Evolutionary conservation across 2,888 invertebrate genomes (phyloP).

Genomic region (Eupithecia pulchellata): DNA sequence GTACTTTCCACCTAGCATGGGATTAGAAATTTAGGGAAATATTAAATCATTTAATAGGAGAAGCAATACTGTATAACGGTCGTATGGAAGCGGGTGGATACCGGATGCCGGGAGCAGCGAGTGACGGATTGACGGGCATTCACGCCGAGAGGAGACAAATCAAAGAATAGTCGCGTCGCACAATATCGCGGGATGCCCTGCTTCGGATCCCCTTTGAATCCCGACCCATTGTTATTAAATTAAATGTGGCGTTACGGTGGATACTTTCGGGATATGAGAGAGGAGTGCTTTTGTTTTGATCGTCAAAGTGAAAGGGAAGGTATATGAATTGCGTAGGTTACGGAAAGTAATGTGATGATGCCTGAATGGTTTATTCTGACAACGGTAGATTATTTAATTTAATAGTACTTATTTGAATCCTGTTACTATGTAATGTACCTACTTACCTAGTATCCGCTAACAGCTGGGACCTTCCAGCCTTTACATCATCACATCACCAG

Average conservation of each 20-base stretch:
- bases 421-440: too few relatives aligned
- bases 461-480: too few relatives aligned
- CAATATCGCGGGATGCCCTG: slow-evolving; percentile 30
- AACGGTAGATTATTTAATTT: background rate
- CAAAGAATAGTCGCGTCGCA: slow-evolving; percentile 52
- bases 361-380: background rate
- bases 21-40: background rate
- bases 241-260: slow-evolving; percentile 45
- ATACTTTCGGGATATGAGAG: slow-evolving; percentile 17
- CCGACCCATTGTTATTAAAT: slow-evolving; percentile 51
- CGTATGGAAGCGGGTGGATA: too few relatives aligned
- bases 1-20: too few relatives aligned
- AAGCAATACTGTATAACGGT: slow-evolving; percentile 18
- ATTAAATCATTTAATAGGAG: background rate
- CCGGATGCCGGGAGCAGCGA: slow-evolving; percentile 57
- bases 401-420: too few relatives aligned
- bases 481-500: too few relatives aligned
- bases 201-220: slow-evolving; percentile 48
- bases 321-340: background rate
- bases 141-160: slow-evolving; percentile 64
- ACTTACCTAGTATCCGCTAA: too few relatives aligned
- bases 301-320: background rate
- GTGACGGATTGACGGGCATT: slow-evolving; percentile 65
- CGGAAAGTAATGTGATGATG: background rate
- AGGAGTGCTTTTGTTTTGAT: slow-evolving; percentile 20